These are phyloP conservation scores for Lontra canadensis DNA, from an alignment of 2,113 vertebrate genomes.

Conservation along the genomic window DNA sequence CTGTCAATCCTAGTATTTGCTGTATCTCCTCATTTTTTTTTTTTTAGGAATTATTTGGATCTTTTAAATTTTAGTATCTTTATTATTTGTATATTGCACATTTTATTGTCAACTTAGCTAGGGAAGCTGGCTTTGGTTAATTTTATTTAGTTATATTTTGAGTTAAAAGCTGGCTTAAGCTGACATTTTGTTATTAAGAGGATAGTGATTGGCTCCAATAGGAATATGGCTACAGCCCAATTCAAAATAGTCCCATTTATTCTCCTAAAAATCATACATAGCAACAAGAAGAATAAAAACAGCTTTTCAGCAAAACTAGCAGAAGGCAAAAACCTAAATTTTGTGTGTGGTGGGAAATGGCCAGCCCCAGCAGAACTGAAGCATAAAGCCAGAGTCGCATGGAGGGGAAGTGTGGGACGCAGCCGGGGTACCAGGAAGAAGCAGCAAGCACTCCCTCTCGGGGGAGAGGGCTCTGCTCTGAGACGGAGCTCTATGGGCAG, in stretches of 20 bases:
- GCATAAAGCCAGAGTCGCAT: rapidly evolving
- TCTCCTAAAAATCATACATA: background rate
- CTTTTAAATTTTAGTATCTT: background rate
- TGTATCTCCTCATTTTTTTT: background rate
- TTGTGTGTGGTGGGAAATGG: background rate
- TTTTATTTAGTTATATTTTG: background rate
- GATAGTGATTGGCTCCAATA: background rate
- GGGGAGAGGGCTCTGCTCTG: background rate
- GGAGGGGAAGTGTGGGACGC: no score
- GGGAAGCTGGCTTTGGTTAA: background rate
- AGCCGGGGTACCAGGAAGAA: background rate
- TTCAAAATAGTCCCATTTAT: background rate
- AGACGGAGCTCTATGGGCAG: no score
- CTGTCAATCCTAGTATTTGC: background rate
- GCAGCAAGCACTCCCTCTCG: background rate
- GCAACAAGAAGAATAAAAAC: background rate
- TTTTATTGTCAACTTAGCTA: background rate
- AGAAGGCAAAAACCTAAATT: background rate
- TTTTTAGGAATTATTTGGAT: background rate
- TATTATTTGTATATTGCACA: background rate
- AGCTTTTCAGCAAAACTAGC: background rate
- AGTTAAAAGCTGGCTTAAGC: background rate
- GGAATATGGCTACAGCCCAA: background rate
- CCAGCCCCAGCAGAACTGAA: background rate
- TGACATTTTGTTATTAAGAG: background rate